These are phyloP conservation scores for Drosophila ezoana DNA, from an alignment of 2,888 invertebrate genomes.

Conservation along the genomic window DNA sequence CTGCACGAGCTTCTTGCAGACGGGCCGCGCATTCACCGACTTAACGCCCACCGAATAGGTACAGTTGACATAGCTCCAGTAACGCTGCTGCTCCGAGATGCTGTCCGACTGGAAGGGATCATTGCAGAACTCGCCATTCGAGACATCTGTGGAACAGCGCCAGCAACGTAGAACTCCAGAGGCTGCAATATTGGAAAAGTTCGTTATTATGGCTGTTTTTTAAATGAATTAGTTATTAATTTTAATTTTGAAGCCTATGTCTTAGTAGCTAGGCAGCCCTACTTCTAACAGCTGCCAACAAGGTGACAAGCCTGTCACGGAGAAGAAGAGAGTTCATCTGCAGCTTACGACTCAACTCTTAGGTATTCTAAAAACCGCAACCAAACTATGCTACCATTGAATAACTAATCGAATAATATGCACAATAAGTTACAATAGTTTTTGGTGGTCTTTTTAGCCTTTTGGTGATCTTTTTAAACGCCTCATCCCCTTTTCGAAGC, in stretches of 20 bases:
- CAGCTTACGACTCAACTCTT: no score
- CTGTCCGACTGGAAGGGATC: conserved; percentile 89
- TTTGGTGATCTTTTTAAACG: no score
- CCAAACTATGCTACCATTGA: no score
- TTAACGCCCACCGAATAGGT: conserved; percentile 85
- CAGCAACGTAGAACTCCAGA: conserved; percentile 90
- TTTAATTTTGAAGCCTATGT: background rate
- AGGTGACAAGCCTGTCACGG: no score
- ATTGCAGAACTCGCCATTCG: conserved; percentile 88
- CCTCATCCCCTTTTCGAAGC: no score
- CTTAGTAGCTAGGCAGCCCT: no score
- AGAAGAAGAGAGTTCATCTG: no score
- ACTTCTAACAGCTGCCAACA: no score
- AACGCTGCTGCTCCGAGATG: conserved; percentile 85
- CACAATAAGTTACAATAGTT: no score
- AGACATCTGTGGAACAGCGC: conserved; percentile 90
- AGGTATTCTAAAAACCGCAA: no score
- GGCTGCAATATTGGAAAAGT: conserved; percentile 82
- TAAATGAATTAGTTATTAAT: background rate
- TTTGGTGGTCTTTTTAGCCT: no score
- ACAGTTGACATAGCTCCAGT: conserved; percentile 85
- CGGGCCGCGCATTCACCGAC: conserved; percentile 86
- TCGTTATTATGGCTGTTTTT: background rate
- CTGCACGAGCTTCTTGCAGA: conserved; percentile 91
- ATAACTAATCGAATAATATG: no score